These are phyloP conservation scores for Corythornis vintsioides DNA, from an alignment of 2,113 vertebrate genomes.

Conservation along the genomic window DNA sequence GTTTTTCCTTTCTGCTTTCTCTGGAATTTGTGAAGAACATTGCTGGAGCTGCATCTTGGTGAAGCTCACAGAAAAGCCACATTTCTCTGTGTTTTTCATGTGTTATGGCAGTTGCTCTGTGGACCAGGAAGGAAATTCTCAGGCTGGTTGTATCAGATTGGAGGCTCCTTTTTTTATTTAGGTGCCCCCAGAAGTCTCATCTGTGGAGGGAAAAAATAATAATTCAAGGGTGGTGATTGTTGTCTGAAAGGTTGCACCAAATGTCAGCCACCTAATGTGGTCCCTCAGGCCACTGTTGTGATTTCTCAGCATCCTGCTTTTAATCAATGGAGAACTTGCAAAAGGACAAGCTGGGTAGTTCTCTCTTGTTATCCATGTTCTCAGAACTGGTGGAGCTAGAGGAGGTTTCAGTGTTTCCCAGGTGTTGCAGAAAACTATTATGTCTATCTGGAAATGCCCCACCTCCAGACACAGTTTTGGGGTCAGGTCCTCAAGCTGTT, in stretches of 20 bases:
- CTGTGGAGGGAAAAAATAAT: too few species aligned
- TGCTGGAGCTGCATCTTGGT: not conserved
- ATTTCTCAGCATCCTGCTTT: not conserved
- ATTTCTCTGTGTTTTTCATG: not conserved
- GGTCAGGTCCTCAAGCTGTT: not conserved
- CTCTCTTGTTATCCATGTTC: not conserved
- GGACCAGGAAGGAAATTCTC: not conserved
- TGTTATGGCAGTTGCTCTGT: not conserved
- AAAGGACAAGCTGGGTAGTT: not conserved
- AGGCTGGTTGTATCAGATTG: not conserved
- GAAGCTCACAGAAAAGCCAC: not conserved
- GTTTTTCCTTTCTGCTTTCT: not conserved
- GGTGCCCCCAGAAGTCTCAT: too few species aligned
- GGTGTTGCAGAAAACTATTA: not conserved
- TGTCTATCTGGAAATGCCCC: not conserved
- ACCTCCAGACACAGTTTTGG: not conserved
- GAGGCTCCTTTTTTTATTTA: not conserved
- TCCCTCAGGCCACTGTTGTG: not conserved
- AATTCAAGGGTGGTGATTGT: not conserved
- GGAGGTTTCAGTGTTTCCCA: not conserved
- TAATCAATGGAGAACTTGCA: not conserved
- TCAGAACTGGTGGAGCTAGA: not conserved
- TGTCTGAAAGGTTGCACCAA: not conserved
- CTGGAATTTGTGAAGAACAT: not conserved
- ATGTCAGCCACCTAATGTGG: not conserved